phyloP scores from a whole-genome alignment of 2,797 vertebrate genomes.

The Malacoraja senta region DNA sequence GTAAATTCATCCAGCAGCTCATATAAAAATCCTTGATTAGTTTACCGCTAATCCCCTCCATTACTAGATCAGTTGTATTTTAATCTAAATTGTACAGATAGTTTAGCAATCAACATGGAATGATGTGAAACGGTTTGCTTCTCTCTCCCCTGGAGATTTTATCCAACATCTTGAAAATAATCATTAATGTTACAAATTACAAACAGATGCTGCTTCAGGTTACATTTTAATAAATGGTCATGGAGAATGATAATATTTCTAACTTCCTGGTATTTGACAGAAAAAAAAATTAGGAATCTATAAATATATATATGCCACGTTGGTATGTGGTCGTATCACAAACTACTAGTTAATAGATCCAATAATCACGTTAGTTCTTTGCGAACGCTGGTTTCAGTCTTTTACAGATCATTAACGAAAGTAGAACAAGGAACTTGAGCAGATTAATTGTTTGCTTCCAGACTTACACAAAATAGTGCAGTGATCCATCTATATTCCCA shows the following conservation, averaged over 20 bases:
- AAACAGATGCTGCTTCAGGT: neutral
- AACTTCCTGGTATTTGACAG: neutral
- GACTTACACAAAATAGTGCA: neutral
- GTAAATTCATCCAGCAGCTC: neutral
- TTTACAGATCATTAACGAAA: neutral
- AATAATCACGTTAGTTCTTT: neutral
- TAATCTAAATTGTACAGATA: neutral
- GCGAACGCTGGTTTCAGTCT: neutral
- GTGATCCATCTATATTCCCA: neutral
- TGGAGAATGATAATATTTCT: neutral
- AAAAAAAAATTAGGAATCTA: neutral
- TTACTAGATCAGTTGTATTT: neutral
- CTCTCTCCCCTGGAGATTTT: neutral
- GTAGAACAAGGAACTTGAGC: neutral
- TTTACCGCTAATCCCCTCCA: neutral
- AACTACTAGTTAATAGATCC: neutral
- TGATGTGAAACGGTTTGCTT: neutral
- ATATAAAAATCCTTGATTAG: neutral
- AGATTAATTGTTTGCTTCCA: neutral
- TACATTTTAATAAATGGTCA: neutral
- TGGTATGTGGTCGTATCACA: neutral
- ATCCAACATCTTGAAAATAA: conserved; percentile 8
- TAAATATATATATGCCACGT: neutral
- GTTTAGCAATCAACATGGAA: neutral
- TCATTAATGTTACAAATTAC: neutral